Conservation (phyloP, 2,888 invertebrate genomes). For the Agelastica alni region DNA sequence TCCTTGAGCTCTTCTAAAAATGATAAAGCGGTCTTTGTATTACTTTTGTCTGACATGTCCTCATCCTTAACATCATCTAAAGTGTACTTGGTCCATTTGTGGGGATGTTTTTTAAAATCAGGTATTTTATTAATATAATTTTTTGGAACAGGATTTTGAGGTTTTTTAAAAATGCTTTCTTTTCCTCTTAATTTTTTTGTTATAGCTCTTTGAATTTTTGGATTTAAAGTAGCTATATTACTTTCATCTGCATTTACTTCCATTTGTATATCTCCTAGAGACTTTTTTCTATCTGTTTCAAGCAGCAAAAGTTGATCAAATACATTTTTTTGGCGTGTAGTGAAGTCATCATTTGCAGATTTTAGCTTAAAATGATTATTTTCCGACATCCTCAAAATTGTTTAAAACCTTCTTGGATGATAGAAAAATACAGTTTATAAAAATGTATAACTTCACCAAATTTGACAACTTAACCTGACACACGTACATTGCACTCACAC, state of each 20-base stretch:
- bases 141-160: slow-evolving; percentile 65
- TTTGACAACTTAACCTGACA: too few relatives aligned
- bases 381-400: slow-evolving; percentile 3
- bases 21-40: slow-evolving; percentile 77
- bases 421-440: too few relatives aligned
- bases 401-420: not conserved
- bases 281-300: slow-evolving; percentile 53
- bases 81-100: slow-evolving; percentile 81
- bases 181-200: slow-evolving; percentile 68
- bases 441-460: too few relatives aligned
- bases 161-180: slow-evolving; percentile 81
- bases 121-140: slow-evolving; percentile 55
- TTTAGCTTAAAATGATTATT: slow-evolving; percentile 34
- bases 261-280: slow-evolving; percentile 26
- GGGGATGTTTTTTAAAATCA: slow-evolving; percentile 72
- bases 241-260: slow-evolving; percentile 28
- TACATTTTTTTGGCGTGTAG: slow-evolving; percentile 68
- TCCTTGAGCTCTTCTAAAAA: slow-evolving; percentile 71
- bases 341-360: slow-evolving; percentile 51
- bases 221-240: slow-evolving; percentile 3
- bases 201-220: slow-evolving; percentile 55
- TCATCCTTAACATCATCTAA: slow-evolving; percentile 74
- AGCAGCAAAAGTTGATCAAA: slow-evolving; percentile 68
- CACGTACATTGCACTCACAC: too few relatives aligned
- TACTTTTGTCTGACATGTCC: slow-evolving; percentile 79